Conservation (phyloP, 2,888 invertebrate genomes). For the Monoplex corrugatus region DNA sequence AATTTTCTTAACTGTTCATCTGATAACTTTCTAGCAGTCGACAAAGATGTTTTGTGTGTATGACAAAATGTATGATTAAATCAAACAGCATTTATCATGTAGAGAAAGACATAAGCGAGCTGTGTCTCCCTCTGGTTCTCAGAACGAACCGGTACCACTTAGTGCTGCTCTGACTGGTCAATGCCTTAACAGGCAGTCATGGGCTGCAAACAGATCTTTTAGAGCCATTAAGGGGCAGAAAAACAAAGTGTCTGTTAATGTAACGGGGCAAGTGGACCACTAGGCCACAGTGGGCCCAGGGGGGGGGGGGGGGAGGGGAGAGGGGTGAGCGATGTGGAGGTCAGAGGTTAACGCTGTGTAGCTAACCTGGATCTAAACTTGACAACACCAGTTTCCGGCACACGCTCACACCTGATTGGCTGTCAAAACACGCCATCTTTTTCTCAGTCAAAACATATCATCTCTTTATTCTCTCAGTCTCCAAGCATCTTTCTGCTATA, state of each 20-base stretch:
- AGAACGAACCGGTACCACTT: no score
- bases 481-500: no score
- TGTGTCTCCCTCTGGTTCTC: no score
- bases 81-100: no score
- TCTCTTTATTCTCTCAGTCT: no score
- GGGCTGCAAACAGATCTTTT: conserved; percentile 31
- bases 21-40: no score
- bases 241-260: not conserved
- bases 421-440: not conserved
- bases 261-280: not conserved
- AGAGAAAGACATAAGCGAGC: no score
- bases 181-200: no score
- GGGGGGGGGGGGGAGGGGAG: not conserved
- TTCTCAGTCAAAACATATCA: not conserved
- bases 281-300: not conserved
- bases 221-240: not conserved
- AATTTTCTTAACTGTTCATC: no score
- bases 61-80: no score
- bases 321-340: not conserved
- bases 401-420: not conserved
- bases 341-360: not conserved
- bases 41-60: no score
- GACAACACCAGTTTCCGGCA: not conserved
- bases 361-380: not conserved
- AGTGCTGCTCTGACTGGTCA: no score